Percentiles rank a stretch among this genome's conserved stretches.
These are phyloP conservation scores for Sanderia malayensis DNA, from an alignment of 30 jellyfish, hydroid and myxozoan species.

Conservation along the genomic window DNA sequence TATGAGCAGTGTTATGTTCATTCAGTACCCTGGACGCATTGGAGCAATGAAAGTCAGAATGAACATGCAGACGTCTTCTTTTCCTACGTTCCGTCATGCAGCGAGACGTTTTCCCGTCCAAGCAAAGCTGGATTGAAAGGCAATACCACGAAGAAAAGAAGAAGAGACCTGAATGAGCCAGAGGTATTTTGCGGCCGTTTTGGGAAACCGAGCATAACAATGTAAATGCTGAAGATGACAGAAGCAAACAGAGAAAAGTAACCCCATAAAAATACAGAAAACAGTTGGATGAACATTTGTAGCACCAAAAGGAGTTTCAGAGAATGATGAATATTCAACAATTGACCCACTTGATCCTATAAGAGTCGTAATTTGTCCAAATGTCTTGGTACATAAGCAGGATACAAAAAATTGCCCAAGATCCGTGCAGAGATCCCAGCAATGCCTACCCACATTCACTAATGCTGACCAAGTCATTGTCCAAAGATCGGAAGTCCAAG, in stretches of 20 bases:
- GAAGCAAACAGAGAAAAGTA: neutral
- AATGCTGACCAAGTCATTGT: slow-evolving; percentile 32
- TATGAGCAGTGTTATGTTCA: slow-evolving; percentile 18
- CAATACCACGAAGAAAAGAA: neutral
- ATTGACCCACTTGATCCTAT: slow-evolving; percentile 11
- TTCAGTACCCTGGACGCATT: slow-evolving; percentile 6
- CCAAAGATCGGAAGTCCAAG: slow-evolving; percentile 1
- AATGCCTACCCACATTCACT: slow-evolving; percentile 8
- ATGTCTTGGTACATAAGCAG: slow-evolving; percentile 7
- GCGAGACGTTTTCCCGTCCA: too few relatives aligned
- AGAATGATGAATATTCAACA: slow-evolving; percentile 3
- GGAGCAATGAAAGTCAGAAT: slow-evolving; percentile 5
- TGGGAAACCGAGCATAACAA: neutral
- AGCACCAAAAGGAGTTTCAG: neutral
- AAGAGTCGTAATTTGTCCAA: neutral
- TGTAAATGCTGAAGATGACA: neutral
- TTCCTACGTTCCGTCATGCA: neutral
- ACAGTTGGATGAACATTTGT: neutral
- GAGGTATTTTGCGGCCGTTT: too few relatives aligned
- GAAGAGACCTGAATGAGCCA: slow-evolving; percentile 17
- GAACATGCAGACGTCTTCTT: neutral
- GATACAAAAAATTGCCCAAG: slow-evolving; percentile 19
- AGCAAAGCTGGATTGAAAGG: neutral
- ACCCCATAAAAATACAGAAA: neutral
- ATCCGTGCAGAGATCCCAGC: slow-evolving; percentile 22